These are phyloP conservation scores for Cylindroiulus punctatus DNA, from an alignment of 2,888 invertebrate species.

Conservation along the genomic window DNA sequence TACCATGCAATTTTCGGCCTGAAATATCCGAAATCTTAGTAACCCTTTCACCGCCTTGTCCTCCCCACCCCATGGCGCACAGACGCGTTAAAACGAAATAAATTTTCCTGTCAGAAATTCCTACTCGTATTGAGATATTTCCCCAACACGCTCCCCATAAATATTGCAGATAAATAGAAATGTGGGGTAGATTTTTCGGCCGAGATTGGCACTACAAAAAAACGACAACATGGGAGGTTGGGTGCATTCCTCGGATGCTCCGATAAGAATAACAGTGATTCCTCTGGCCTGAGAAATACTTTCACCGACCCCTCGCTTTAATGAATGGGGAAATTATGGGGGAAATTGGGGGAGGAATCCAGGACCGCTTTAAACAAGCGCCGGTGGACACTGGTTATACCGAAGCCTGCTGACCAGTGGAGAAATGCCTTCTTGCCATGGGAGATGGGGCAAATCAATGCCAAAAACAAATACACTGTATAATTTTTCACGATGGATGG, in stretches of 20 bases:
- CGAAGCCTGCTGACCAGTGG: not conserved
- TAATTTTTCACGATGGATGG: not conserved
- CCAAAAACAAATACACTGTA: not conserved
- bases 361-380: not conserved
- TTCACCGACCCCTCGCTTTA: conserved; percentile 39
- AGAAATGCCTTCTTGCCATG: not conserved
- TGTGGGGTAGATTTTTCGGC: conserved; percentile 43
- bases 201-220: conserved; percentile 16
- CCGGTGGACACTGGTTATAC: not conserved
- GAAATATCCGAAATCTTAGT: not conserved
- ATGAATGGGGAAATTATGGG: conserved; percentile 43
- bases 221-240: conserved; percentile 47
- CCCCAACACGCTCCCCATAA: conserved; percentile 43
- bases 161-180: conserved; percentile 45
- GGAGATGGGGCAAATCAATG: not conserved
- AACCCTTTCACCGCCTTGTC: not conserved
- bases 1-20: conserved; percentile 40
- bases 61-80: not conserved
- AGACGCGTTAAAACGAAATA: conserved; percentile 38
- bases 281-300: conserved; percentile 38
- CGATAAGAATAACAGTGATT: conserved; percentile 45
- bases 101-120: not conserved
- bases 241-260: conserved; percentile 22
- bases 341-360: conserved; percentile 41
- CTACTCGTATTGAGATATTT: conserved; percentile 35